These are phyloP conservation scores for Anabas testudineus DNA, from an alignment of 2,797 vertebrate species.

Conservation along the genomic window DNA sequence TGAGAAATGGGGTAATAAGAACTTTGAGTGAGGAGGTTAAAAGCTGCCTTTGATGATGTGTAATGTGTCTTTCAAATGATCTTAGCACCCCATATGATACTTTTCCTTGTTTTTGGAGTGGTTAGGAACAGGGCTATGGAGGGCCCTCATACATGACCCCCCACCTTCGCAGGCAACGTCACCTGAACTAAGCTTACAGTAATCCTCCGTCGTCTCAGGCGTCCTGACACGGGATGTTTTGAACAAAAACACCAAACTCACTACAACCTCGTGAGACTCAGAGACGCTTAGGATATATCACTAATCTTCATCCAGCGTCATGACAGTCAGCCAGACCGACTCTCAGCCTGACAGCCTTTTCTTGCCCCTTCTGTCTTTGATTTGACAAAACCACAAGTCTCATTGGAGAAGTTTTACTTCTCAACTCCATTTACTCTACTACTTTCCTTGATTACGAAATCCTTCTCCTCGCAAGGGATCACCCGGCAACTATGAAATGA, in stretches of 20 bases:
- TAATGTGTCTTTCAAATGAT: conserved; percentile 64
- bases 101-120: conserved; percentile 69
- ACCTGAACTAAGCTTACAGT: conserved; percentile 81
- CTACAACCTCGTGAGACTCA: conserved; percentile 71
- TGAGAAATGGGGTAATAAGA: conserved; percentile 63
- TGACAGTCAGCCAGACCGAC: conserved; percentile 39
- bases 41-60: conserved; percentile 72
- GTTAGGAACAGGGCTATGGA: conserved; percentile 71
- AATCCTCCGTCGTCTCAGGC: conserved; percentile 76
- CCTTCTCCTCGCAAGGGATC: neutral
- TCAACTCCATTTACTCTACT: neutral
- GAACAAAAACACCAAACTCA: conserved; percentile 82
- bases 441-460: conserved; percentile 10
- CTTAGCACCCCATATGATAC: conserved; percentile 75
- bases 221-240: conserved; percentile 80
- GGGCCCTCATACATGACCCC: conserved; percentile 77
- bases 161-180: conserved; percentile 54
- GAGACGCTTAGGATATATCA: conserved; percentile 69
- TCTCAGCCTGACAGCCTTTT: conserved; percentile 21
- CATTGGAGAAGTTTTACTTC: neutral
- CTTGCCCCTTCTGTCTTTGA: conserved; percentile 11
- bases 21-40: conserved; percentile 62
- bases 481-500: neutral
- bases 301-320: conserved; percentile 64
- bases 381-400: conserved; percentile 17